phyloP scores from a whole-genome alignment of 2,888 invertebrate species.

The Temnothorax unifasciatus region DNA sequence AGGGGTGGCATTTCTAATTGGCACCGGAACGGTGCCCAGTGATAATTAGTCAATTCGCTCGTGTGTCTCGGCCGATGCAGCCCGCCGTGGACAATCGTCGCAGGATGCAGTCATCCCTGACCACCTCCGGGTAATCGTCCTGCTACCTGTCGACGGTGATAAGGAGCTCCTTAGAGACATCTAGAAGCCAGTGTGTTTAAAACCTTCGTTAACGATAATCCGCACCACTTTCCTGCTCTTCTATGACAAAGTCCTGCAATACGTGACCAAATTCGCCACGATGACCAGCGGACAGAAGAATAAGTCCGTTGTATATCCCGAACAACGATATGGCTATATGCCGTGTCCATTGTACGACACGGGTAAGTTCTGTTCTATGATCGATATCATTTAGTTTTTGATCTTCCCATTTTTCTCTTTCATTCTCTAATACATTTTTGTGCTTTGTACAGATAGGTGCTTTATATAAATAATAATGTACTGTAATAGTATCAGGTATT shows the following conservation, averaged over 20 bases:
- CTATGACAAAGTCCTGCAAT: slow-evolving; percentile 82
- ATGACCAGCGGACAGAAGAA: slow-evolving; percentile 83
- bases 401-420: background rate
- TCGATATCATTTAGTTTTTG: background rate
- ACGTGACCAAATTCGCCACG: slow-evolving; percentile 81
- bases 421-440: background rate
- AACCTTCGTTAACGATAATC: slow-evolving; percentile 76
- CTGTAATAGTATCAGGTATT: background rate
- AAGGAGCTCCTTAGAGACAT: background rate
- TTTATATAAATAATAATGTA: background rate
- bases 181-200: slow-evolving; percentile 7
- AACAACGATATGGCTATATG: slow-evolving; percentile 82
- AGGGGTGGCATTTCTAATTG: slow-evolving; percentile 72
- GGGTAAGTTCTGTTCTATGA: slow-evolving; percentile 73
- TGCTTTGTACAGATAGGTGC: background rate
- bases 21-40: slow-evolving; percentile 66
- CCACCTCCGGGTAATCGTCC: slow-evolving; percentile 61
- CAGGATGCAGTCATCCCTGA: slow-evolving; percentile 62
- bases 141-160: background rate
- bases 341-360: slow-evolving; percentile 83
- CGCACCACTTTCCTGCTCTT: slow-evolving; percentile 79
- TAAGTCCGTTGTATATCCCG: slow-evolving; percentile 78
- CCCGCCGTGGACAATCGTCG: slow-evolving; percentile 24
- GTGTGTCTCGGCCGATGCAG: slow-evolving; percentile 39
- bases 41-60: slow-evolving; percentile 76